Base-by-base conservation (phyloP, 2,888 invertebrate species). In the Norana najaformis region DNA sequence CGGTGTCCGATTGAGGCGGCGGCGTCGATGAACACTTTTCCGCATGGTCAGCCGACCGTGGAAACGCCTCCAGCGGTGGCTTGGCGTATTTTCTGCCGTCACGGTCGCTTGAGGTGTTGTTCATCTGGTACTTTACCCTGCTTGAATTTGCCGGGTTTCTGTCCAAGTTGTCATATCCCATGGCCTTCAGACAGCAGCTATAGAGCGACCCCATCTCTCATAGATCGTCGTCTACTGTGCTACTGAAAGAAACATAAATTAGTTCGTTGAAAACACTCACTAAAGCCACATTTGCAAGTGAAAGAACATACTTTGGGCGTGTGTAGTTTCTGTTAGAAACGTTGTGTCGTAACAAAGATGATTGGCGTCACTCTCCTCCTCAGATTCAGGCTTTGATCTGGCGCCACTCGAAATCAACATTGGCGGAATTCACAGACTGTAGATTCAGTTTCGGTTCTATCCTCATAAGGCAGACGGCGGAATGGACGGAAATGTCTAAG, bases 51-150 rank as follows among this genome's bases (percentile, higher is more conserved):
- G 69, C 30, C 69, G 69, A 30, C 69, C 69, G 69, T 69, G 69
- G 69, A 69, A 69, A 69, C 16, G 69, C 69, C n/a, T 69, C 69
- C n/a, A n/a, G 69, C 11, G 69, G 8, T 69, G 69, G 69, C 69
- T 69, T 69, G 69, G 69, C 69, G 69, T 69, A 8, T 69, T 69
- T 69, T 69, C 69, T 69, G 69, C 69, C 69, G 69, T 69, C 69
- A 69, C 69, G 69, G 13, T 69, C 69, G 69, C 69, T 69, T 69
- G n/a, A 0, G n/a, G 69, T 69, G 13, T 69, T 69, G 69, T 69
- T 69, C 69, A 69, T 69, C n/a, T 69, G 69, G n/a, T 69, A 69
- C 69, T 69, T 69, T 13, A 69, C n/a, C n/a, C 69, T 69, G 13
- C 69, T n/a, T 8, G 30, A n/a, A 69, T 69, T 69, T 30, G 69